A percentile compares a stretch with the other conserved stretches of the same genome.
phyloP scores from a whole-genome alignment of 2,888 invertebrate genomes.

The Pyrrhosoma nymphula region DNA sequence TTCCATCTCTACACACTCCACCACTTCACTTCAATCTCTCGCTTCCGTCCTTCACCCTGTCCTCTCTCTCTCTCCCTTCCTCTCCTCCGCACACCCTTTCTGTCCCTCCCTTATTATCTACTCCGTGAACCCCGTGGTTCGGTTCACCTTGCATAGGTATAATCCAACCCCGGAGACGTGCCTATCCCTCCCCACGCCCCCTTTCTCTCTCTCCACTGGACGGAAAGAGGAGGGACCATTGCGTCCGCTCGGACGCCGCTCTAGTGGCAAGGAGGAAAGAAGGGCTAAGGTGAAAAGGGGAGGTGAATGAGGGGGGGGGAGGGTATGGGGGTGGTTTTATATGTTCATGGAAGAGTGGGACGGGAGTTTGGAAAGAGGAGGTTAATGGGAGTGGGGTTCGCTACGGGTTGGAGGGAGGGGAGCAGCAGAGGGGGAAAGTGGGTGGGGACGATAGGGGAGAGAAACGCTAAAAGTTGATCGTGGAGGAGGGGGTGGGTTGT shows the following conservation, averaged over 20 bases:
- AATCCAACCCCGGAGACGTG: background rate
- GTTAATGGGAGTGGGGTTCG: background rate
- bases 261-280: background rate
- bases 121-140: background rate
- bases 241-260: slow-evolving; percentile 18
- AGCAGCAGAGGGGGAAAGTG: no score
- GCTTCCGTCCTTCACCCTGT: background rate
- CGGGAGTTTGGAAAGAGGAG: background rate
- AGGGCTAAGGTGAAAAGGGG: background rate
- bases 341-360: background rate
- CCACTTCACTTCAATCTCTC: background rate
- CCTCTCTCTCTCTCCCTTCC: background rate
- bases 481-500: background rate
- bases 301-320: background rate
- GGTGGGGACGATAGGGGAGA: background rate
- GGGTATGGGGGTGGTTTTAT: no score
- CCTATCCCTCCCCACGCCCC: background rate
- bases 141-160: slow-evolving; percentile 32
- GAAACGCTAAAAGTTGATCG: background rate
- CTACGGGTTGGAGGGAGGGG: background rate
- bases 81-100: background rate
- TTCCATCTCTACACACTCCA: background rate
- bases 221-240: background rate
- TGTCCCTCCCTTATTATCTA: no score
- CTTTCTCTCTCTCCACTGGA: background rate